These are phyloP conservation scores for Chiridota heheva DNA, from an alignment of 35 echinoderm and acorn worm genomes.

Conservation along the genomic window DNA sequence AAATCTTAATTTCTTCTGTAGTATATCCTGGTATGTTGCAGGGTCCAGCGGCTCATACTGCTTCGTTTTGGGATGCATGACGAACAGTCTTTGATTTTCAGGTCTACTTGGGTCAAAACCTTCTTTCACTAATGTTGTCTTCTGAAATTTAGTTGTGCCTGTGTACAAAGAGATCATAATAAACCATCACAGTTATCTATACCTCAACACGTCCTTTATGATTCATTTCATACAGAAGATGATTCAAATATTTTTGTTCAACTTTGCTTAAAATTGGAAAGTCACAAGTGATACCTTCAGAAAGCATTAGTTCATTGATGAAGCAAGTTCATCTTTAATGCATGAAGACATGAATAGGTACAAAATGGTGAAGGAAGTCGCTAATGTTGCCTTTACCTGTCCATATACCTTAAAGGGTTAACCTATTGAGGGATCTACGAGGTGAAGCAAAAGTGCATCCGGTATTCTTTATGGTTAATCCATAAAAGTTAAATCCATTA, in stretches of 20 bases:
- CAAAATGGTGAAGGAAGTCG: too few relatives aligned
- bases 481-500: too few relatives aligned
- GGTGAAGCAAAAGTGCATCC: too few relatives aligned
- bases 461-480: too few relatives aligned
- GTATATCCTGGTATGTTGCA: slow-evolving; percentile 51
- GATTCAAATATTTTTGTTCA: background rate
- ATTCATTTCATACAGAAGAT: background rate
- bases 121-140: slow-evolving; percentile 69
- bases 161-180: background rate
- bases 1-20: slow-evolving; percentile 62
- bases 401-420: too few relatives aligned
- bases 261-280: background rate
- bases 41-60: slow-evolving; percentile 49
- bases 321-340: background rate
- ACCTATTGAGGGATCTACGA: too few relatives aligned
- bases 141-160: slow-evolving; percentile 90
- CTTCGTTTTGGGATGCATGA: slow-evolving; percentile 45
- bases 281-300: background rate
- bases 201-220: background rate
- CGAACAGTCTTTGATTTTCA: slow-evolving; percentile 65
- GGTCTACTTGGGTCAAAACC: slow-evolving; percentile 47
- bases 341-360: too few relatives aligned
- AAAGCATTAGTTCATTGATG: background rate
- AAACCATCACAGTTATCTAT: background rate
- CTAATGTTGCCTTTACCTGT: too few relatives aligned